phyloP scores from a whole-genome alignment of 2,113 vertebrate genomes.

The Gallinago jamesoni region DNA sequence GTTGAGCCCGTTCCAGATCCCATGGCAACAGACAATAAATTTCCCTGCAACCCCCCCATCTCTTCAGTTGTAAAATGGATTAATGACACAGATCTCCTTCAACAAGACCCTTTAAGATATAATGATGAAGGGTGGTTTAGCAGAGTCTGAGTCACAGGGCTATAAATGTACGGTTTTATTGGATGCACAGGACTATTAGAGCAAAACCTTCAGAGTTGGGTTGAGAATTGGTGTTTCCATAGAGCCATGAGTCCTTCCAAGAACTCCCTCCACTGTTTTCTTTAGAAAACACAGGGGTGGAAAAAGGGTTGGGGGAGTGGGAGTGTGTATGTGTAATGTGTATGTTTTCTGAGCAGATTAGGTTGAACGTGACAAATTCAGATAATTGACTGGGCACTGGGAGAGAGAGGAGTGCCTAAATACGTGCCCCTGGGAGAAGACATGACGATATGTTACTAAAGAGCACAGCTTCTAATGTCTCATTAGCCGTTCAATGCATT shows the following conservation, averaged over 20 bases:
- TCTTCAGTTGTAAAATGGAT: neutral
- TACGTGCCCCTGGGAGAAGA: neutral
- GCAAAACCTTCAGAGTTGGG: neutral
- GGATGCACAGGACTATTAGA: neutral
- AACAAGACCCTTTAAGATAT: neutral
- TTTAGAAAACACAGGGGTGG: neutral
- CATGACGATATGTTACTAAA: neutral
- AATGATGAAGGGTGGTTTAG: neutral
- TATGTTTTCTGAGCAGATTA: neutral
- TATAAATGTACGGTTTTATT: neutral
- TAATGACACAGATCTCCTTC: neutral
- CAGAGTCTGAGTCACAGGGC: neutral
- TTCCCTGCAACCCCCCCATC: neutral
- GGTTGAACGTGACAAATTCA: neutral
- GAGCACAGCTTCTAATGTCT: neutral
- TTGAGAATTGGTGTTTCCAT: neutral
- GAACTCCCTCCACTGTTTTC: neutral
- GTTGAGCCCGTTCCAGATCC: neutral
- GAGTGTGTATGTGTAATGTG: neutral
- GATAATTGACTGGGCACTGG: neutral
- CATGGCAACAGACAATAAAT: neutral
- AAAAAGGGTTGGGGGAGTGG: fast-evolving
- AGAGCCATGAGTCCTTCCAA: neutral
- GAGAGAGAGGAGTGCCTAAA: neutral
- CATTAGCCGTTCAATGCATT: neutral